Evolutionary conservation across 2,113 vertebrate species (phyloP).

Genomic region (Petrocephalus microphthalmus): DNA sequence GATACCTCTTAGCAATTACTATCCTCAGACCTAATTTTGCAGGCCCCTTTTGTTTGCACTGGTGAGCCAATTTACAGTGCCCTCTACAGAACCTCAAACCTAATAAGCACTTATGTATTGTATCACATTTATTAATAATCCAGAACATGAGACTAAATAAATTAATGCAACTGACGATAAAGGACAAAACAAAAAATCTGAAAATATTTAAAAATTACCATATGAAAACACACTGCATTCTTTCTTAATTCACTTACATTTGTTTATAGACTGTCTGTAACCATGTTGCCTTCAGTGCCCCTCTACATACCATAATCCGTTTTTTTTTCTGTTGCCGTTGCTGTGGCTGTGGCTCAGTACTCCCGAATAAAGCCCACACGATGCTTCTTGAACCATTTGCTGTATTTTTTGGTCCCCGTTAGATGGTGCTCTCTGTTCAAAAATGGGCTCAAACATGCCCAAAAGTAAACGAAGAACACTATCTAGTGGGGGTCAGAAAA

Average conservation of each 20-base stretch:
- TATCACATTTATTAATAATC: background rate
- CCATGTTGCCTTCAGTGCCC: background rate
- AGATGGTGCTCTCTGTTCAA: background rate
- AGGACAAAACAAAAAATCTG: background rate
- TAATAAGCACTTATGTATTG: background rate
- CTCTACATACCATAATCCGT: background rate
- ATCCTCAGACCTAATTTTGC: background rate
- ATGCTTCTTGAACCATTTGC: background rate
- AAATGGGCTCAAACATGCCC: background rate
- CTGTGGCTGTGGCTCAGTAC: background rate
- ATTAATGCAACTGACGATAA: background rate
- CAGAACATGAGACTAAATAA: background rate
- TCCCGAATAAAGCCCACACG: background rate
- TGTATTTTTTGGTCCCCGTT: background rate
- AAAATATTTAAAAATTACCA: background rate
- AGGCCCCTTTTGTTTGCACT: background rate
- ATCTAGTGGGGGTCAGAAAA: background rate
- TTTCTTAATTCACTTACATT: background rate
- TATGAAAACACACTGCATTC: too few species aligned
- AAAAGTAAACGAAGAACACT: background rate
- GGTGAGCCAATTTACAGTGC: background rate
- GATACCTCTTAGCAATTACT: conserved; percentile 11
- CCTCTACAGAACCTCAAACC: background rate
- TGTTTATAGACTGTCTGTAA: background rate
- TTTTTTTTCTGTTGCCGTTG: background rate